Evolutionary conservation across 2,113 vertebrate genomes (phyloP).

Genomic region (Cisticola juncidis): DNA sequence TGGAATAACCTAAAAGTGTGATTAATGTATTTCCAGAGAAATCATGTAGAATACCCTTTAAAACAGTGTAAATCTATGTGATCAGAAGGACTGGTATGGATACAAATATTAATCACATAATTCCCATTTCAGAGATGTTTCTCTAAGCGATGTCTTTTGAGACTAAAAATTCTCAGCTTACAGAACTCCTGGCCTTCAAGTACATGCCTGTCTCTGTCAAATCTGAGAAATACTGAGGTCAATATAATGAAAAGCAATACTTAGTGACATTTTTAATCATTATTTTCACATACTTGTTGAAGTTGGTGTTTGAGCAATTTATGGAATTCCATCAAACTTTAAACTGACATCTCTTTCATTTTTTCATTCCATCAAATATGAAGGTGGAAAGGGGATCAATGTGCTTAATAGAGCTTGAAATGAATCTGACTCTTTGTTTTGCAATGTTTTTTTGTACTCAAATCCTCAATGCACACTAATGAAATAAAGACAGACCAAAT

Average conservation of each 20-base stretch:
- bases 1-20: background rate
- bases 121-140: background rate
- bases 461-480: background rate
- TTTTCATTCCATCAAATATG: background rate
- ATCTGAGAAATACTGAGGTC: background rate
- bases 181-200: background rate
- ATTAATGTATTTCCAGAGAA: background rate
- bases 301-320: background rate
- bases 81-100: background rate
- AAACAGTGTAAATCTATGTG: background rate
- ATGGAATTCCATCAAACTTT: background rate
- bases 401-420: slow-evolving; percentile 24
- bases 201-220: fast-evolving
- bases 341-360: background rate
- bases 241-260: background rate
- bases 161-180: background rate
- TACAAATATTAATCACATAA: background rate
- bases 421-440: background rate
- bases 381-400: background rate
- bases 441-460: background rate
- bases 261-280: background rate
- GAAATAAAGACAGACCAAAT: background rate
- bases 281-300: background rate
- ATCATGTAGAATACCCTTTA: background rate
- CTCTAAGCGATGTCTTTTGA: background rate